These are phyloP conservation scores for Cylindroiulus punctatus DNA, from an alignment of 2,888 invertebrate genomes.

Conservation along the genomic window DNA sequence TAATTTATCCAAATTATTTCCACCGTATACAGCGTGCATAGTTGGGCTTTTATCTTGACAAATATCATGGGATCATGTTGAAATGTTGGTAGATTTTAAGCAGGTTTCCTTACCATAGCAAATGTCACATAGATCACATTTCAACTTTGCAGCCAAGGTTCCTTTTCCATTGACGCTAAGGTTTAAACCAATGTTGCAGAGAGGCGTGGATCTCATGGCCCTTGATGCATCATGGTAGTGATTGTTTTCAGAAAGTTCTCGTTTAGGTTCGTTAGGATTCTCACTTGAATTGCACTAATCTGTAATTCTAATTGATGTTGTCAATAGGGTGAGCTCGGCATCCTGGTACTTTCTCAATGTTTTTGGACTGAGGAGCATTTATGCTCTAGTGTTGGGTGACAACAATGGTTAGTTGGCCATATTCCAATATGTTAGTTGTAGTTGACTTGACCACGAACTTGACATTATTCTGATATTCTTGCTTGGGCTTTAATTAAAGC, in stretches of 20 bases:
- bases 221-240: conserved; percentile 93
- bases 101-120: not conserved
- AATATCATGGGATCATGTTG: not conserved
- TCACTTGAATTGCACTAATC: not conserved
- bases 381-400: conserved; percentile 95
- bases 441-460: not conserved
- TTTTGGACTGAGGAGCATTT: conserved; percentile 96
- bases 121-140: not conserved
- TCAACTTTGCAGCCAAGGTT: conserved; percentile 79
- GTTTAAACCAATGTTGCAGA: conserved; percentile 99
- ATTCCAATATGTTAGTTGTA: not conserved
- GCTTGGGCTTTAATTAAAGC: conserved; percentile 68
- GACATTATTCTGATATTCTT: not conserved
- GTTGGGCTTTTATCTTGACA: no score
- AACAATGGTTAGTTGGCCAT: conserved; percentile 78
- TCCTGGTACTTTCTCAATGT: conserved; percentile 99
- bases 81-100: not conserved
- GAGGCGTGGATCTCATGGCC: conserved; percentile 94
- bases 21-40: not conserved
- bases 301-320: not conserved
- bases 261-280: not conserved
- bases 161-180: conserved; percentile 97
- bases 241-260: conserved; percentile 55
- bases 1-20: not conserved
- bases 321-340: conserved; percentile 86